phyloP scores from a whole-genome alignment of 2,113 vertebrate species.

The Planiliza haematocheilus region DNA sequence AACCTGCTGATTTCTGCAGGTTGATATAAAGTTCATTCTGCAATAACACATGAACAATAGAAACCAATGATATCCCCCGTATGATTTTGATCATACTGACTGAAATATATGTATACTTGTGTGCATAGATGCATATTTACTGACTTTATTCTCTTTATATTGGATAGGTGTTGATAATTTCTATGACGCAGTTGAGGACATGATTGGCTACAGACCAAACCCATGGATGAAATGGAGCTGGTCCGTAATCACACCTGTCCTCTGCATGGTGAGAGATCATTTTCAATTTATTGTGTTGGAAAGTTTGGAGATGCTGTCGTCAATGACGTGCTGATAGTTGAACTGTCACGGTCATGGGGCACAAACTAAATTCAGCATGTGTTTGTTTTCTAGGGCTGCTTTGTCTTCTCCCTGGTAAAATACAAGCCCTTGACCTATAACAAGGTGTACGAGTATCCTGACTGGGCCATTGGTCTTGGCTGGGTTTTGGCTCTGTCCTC shows the following conservation, averaged over 20 bases:
- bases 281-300: constrained; percentile 1
- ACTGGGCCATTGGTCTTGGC: constrained; percentile 95
- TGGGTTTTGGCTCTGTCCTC: constrained; percentile 95
- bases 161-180: constrained; percentile 94
- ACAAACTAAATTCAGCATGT: constrained; percentile 28
- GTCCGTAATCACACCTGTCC: constrained; percentile 93
- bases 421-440: constrained; percentile 98
- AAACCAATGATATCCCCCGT: not conserved
- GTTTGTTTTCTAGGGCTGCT: constrained; percentile 89
- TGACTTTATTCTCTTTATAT: constrained; percentile 13
- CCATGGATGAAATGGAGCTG: constrained; percentile 99
- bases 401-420: constrained; percentile 96
- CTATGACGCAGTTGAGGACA: constrained; percentile 97
- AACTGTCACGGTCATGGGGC: constrained; percentile 26
- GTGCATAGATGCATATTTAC: too few species aligned
- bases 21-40: constrained; percentile 22
- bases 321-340: constrained; percentile 3
- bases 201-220: constrained; percentile 99
- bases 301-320: not conserved
- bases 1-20: not conserved
- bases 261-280: constrained; percentile 89
- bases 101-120: too few species aligned
- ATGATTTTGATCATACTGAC: not conserved
- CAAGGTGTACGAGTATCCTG: constrained; percentile 94
- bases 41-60: not conserved